phyloP scores from a whole-genome alignment of 2,113 vertebrate genomes.

The Eurystomus gularis region DNA sequence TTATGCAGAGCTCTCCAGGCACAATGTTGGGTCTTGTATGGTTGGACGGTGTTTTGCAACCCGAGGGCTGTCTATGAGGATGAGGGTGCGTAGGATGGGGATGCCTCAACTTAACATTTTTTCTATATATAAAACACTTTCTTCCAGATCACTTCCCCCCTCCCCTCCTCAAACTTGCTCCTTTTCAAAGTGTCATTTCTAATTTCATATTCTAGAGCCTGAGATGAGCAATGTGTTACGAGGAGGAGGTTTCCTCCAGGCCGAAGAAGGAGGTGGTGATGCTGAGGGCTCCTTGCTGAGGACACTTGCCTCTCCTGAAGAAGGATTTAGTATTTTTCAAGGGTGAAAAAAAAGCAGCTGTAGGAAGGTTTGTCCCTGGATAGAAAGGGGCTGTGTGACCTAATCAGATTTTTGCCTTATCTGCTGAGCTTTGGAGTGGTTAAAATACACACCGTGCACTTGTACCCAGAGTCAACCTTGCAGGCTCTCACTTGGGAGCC shows the following conservation, averaged over 20 bases:
- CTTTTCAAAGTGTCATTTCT: neutral
- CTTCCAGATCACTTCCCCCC: neutral
- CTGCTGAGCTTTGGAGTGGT: neutral
- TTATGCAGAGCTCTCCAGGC: neutral
- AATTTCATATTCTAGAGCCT: neutral
- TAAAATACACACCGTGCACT: neutral
- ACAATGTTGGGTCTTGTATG: accelerated
- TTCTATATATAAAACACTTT: neutral
- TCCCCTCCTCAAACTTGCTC: neutral
- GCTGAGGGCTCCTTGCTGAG: neutral
- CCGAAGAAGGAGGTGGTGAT: neutral
- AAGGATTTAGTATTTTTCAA: neutral
- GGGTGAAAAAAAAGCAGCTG: neutral
- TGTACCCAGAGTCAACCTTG: neutral
- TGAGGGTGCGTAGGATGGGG: neutral
- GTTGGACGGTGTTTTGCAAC: neutral
- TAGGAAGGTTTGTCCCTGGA: neutral
- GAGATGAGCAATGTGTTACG: accelerated
- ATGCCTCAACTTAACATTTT: accelerated
- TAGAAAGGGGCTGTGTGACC: neutral
- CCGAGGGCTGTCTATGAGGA: neutral
- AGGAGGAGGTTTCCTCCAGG: neutral
- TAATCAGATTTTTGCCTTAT: neutral
- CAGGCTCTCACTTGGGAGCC: neutral
- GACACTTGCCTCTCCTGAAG: neutral